Conservation (phyloP, 2,888 invertebrate species). For the Cephus sareptanus region DNA sequence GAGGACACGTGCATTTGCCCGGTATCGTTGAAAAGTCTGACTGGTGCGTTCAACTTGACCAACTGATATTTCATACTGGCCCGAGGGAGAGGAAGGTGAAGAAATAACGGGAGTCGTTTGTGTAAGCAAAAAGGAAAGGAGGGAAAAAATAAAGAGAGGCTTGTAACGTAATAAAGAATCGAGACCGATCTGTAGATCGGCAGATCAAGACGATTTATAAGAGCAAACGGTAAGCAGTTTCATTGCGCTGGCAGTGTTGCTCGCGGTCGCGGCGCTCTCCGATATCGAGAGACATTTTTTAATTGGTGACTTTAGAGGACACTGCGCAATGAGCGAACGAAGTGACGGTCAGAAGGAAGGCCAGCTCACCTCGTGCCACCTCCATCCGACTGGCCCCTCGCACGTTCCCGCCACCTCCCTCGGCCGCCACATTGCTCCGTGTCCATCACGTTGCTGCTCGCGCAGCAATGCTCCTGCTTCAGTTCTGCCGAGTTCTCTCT, state of each 20-base stretch:
- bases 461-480: background rate
- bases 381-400: background rate
- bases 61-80: background rate
- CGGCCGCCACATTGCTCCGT: background rate
- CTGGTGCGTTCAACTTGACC: background rate
- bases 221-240: background rate
- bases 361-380: constrained; percentile 7
- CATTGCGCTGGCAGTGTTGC: constrained; percentile 1
- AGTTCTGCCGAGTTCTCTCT: background rate
- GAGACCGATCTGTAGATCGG: background rate
- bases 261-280: constrained; percentile 24
- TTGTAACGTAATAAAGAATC: background rate
- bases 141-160: background rate
- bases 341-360: constrained; percentile 32
- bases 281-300: constrained; percentile 10
- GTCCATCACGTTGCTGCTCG: background rate
- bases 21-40: background rate
- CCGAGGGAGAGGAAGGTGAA: background rate
- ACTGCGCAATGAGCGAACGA: constrained; percentile 20
- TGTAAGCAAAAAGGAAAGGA: background rate
- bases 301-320: constrained; percentile 35
- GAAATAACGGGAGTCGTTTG: background rate
- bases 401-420: background rate
- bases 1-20: background rate
- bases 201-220: background rate